These are phyloP conservation scores for Cepaea nemoralis DNA, from an alignment of 1,140 invertebrate genomes.

Conservation along the genomic window DNA sequence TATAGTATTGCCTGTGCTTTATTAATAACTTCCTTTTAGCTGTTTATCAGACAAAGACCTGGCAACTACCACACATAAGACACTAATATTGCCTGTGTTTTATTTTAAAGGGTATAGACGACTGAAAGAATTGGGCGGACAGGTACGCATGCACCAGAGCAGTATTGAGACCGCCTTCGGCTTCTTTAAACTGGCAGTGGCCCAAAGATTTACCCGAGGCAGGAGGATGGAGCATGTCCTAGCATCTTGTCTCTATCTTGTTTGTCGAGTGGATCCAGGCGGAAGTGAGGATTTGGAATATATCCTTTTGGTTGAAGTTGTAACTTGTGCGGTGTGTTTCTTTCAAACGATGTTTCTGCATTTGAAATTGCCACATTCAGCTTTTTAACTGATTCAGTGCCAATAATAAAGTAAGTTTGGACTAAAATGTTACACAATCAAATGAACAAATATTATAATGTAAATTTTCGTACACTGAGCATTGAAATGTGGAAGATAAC, in stretches of 20 bases:
- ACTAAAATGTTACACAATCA: no score
- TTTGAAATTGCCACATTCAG: no score
- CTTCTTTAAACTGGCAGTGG: constrained; percentile 96
- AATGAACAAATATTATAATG: no score
- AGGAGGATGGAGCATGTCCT: constrained; percentile 91
- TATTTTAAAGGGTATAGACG: constrained; percentile 62
- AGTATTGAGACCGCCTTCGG: constrained; percentile 93
- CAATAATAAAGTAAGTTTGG: no score
- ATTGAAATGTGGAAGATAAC: no score
- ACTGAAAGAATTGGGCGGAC: constrained; percentile 69
- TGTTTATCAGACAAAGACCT: no score
- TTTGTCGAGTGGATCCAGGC: constrained; percentile 86
- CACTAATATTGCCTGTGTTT: not conserved
- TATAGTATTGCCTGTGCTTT: not conserved
- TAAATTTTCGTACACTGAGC: no score
- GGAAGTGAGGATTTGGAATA: constrained; percentile 41
- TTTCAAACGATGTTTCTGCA: no score
- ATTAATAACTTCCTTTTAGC: constrained; percentile 6
- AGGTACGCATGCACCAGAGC: constrained; percentile 84
- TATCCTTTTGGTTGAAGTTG: constrained; percentile 29
- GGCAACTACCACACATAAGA: no score
- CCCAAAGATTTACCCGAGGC: constrained; percentile 84
- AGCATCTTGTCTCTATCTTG: constrained; percentile 97
- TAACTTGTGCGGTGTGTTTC: no score
- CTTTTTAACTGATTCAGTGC: no score